These are phyloP conservation scores for Petroica traversi DNA, from an alignment of 2,113 vertebrate species.

Conservation along the genomic window DNA sequence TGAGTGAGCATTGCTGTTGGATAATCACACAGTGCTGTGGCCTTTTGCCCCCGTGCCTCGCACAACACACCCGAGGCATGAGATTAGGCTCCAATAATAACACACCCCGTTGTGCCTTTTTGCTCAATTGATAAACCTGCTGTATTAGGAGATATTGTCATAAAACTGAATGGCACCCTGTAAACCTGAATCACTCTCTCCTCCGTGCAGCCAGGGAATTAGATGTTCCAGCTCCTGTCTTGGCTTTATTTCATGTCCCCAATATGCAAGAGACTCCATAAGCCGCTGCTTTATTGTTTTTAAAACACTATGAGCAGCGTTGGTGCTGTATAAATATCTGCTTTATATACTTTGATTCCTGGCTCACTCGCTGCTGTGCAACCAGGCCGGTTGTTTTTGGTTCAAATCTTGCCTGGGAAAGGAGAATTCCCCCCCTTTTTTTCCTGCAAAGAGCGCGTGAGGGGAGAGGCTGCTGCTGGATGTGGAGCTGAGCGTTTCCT, in stretches of 20 bases:
- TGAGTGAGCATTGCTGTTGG: constrained; percentile 45
- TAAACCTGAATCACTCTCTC: constrained; percentile 63
- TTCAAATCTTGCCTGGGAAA: background rate
- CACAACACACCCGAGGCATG: constrained; percentile 60
- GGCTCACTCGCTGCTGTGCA: background rate
- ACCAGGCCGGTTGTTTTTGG: background rate
- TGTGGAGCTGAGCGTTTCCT: background rate
- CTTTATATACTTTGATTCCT: constrained; percentile 57
- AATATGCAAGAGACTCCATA: constrained; percentile 59
- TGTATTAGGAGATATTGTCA: constrained; percentile 65
- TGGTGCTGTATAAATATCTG: constrained; percentile 23
- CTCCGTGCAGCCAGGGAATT: constrained; percentile 41
- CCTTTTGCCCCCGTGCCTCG: constrained; percentile 48
- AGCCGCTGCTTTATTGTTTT: constrained; percentile 53
- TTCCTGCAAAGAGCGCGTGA: background rate
- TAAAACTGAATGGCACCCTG: constrained; percentile 69
- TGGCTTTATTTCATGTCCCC: constrained; percentile 54
- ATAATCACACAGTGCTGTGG: constrained; percentile 54
- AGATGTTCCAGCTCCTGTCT: constrained; percentile 33
- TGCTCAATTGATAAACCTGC: constrained; percentile 65
- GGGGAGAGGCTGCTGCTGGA: background rate
- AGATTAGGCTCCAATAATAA: constrained; percentile 65
- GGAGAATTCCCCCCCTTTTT: background rate
- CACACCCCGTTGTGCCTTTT: constrained; percentile 61
- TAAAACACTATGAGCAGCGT: constrained; percentile 32